These are phyloP conservation scores for Anastrepha ludens DNA, from an alignment of 1,140 invertebrate species.

Conservation along the genomic window DNA sequence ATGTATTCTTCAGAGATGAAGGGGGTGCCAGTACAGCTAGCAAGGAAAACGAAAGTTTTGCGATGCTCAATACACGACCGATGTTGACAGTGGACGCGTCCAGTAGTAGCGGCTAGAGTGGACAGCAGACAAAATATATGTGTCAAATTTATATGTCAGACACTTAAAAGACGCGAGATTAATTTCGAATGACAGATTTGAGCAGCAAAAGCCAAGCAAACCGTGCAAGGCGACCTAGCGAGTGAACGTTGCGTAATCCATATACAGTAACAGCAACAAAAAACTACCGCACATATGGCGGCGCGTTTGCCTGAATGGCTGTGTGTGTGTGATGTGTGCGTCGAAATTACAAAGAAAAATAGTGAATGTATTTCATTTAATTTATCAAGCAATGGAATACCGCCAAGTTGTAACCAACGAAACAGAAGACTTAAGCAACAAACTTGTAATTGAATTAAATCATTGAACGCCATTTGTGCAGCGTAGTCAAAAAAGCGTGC, in stretches of 20 bases:
- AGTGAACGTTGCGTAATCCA: slow-evolving; percentile 11
- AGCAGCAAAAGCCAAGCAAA: background rate
- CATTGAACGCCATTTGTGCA: background rate
- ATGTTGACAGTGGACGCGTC: background rate
- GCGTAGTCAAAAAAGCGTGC: background rate
- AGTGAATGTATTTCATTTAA: background rate
- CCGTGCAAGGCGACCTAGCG: background rate
- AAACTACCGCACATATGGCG: background rate
- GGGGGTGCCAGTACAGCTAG: background rate
- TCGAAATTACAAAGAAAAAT: background rate
- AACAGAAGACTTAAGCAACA: slow-evolving; percentile 41
- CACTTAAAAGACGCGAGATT: slow-evolving; percentile 44
- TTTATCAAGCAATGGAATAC: slow-evolving; percentile 8
- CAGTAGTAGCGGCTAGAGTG: slow-evolving; percentile 9
- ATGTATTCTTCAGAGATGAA: background rate
- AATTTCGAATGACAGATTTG: slow-evolving; percentile 44
- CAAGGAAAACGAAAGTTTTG: slow-evolving; percentile 35
- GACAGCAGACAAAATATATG: slow-evolving; percentile 49
- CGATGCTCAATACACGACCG: background rate
- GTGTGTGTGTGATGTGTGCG: background rate
- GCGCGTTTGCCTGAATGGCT: too few species aligned
- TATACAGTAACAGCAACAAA: background rate
- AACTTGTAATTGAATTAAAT: slow-evolving; percentile 15
- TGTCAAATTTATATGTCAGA: slow-evolving; percentile 52
- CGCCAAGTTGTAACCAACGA: too few species aligned